Percentiles rank a stretch among this genome's conserved stretches.
phyloP scores from a whole-genome alignment of 2,797 vertebrate genomes.

The Gastrophryne carolinensis region DNA sequence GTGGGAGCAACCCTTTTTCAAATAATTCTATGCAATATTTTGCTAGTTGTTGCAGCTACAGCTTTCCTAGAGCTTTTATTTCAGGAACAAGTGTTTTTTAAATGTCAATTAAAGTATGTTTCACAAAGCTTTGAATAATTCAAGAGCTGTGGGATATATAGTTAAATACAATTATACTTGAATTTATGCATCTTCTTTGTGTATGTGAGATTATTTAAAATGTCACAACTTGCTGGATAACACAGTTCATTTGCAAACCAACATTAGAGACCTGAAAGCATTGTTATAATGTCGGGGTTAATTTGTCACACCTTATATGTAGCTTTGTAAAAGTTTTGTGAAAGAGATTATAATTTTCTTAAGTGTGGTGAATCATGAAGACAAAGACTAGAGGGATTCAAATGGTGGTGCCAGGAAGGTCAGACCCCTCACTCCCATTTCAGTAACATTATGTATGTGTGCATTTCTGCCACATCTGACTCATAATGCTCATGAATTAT shows the following conservation, averaged over 20 bases:
- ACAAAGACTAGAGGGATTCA: no score
- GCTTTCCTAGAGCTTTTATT: neutral
- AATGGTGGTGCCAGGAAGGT: no score
- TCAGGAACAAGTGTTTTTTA: neutral
- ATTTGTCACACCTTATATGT: neutral
- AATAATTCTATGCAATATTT: no score
- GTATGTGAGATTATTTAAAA: neutral
- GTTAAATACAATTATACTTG: neutral
- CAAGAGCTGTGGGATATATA: neutral
- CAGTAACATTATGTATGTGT: no score
- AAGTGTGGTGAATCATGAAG: no score
- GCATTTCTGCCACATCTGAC: no score
- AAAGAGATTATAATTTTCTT: no score
- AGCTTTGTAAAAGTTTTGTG: neutral
- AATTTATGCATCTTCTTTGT: neutral
- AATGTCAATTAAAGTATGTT: neutral
- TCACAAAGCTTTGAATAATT: neutral
- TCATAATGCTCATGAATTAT: no score
- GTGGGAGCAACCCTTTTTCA: no score
- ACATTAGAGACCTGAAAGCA: neutral
- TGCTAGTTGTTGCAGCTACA: no score
- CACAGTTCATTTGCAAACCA: neutral
- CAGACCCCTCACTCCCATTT: no score
- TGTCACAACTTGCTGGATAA: neutral
- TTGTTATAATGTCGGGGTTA: neutral